Evolutionary conservation across 2,113 vertebrate genomes (phyloP), one percentile per base, ranked within the genome.

Genomic region (Pholis gunnellus): DNA sequence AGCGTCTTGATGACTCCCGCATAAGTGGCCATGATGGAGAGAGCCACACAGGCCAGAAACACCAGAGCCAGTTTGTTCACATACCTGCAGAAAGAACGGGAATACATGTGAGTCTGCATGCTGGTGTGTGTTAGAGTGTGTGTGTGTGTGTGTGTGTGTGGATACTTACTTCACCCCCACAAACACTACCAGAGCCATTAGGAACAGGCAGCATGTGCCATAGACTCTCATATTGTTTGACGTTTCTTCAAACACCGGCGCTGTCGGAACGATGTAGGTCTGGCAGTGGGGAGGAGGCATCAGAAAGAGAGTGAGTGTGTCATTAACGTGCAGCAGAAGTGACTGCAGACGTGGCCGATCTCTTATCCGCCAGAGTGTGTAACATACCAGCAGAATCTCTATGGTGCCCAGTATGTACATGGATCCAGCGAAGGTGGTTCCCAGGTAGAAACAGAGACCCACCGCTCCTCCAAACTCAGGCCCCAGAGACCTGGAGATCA

Each of bases 1-100:
- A 93, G 72, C 0, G 96, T 96, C 89, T 97, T 97, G 93, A 99
- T 95, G 85, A 96, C 97, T 8, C 98, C 98, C 1, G 98, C 97
- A 5, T 99, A 99, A 72, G 97, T 97, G 65, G 98, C 97, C 83
- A 99, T 89, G 87, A 99, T 98, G 42, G 98, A 99, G 17, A 99
- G 96, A 89, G 98, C 94, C 64, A 99, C 97, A 8, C 98, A 99
- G 81, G 97, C 95, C 85, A 99, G 94, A 93, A 99, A 99, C 77
- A 99, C 97, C 78, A 99, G 91, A 0, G 98, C 95, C 92, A 99
- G 94, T 89, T 99, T 99, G 95, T 99, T 99, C 77, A 99, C 98
- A 6, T 99, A 94, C 78, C 93, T 94, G 75, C 72, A 79, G 27
- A 87, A 0, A 70, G 20, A 10, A 65, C 13, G 10, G 17, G 9